Conservation (phyloP, 2,113 vertebrate species). For the Anser cygnoides region DNA sequence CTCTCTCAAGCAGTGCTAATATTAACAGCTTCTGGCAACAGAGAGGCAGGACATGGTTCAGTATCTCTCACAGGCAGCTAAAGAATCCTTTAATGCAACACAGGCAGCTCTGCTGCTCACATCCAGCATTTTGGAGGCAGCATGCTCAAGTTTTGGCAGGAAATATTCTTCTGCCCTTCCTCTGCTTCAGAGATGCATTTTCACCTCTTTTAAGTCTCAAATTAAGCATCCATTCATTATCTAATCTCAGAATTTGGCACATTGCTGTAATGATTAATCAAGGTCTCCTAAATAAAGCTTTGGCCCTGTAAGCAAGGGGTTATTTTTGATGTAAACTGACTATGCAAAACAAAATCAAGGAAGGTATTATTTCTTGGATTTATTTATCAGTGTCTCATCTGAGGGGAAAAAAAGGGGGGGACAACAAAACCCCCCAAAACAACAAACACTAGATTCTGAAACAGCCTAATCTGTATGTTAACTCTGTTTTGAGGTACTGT, state of each 20-base stretch:
- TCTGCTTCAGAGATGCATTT: neutral
- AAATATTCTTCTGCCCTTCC: neutral
- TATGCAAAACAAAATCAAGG: neutral
- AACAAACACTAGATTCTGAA: neutral
- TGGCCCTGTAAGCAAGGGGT: neutral
- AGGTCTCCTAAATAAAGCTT: neutral
- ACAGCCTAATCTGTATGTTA: neutral
- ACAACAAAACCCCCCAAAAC: too few relatives aligned
- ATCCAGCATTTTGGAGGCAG: neutral
- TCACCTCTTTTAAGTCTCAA: neutral
- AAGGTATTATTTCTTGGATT: neutral
- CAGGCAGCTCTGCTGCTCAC: neutral
- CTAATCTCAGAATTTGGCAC: neutral
- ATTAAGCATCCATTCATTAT: neutral
- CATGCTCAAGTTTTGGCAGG: neutral
- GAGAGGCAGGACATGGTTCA: neutral
- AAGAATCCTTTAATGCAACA: neutral
- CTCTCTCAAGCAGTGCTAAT: neutral
- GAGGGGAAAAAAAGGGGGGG: neutral
- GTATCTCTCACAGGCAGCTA: neutral
- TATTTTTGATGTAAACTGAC: neutral
- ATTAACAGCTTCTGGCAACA: neutral
- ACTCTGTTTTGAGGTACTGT: neutral
- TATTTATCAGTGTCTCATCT: neutral
- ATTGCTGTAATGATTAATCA: neutral